Base-by-base conservation (phyloP, 2,888 invertebrate species). In the Drepana falcataria region DNA sequence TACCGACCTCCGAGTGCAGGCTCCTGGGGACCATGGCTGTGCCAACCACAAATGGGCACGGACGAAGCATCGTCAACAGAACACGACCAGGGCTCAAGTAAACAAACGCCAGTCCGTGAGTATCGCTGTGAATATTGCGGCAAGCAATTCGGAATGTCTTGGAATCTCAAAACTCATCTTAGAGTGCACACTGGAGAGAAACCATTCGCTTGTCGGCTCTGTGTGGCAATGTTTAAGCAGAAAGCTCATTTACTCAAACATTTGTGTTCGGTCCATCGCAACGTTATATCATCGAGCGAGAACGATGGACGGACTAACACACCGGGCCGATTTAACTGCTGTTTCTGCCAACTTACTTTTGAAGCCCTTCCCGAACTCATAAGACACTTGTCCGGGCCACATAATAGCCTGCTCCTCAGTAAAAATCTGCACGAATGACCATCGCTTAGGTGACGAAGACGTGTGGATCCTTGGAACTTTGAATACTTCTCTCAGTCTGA, bases 181-280 rank as follows among this genome's bases (percentile, higher is more conserved):
- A 93, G 96, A 76, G 96, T 97, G 35, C 96, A 96, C 75, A 97
- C 96, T 0, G 96, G 96, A 57, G 96, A 97, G 71, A 97, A 96
- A 79, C 96, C 96, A 0, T 97, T 97, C 77, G 96, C 96, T 66
- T 97, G 96, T 92, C 93, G 96, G 69, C 92, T 96, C 51, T 97
- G 96, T 77, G 96, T 96, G 57, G 96, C 96, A 55, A 97, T 96
- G 96, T 97, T 97, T 84, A 97, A 97, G 85, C 96, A 97, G 76
- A 97, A 97, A 81, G 96, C 96, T 4, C 96, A 97, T 80, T 91
- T 97, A 68, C 85, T 97, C 58, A 97, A 96, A 89, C 96, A 97
- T 77, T 92, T 97, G 76, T 96, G 96, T 85, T 96, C 96, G 62
- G 96, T 97, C 59, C 96, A 97, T 92, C 93, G 96, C 66, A 96